A percentile compares a stretch with the other conserved stretches of the same genome.
phyloP scores from a whole-genome alignment of 2,888 invertebrate genomes.

The Heliconius aoede region DNA sequence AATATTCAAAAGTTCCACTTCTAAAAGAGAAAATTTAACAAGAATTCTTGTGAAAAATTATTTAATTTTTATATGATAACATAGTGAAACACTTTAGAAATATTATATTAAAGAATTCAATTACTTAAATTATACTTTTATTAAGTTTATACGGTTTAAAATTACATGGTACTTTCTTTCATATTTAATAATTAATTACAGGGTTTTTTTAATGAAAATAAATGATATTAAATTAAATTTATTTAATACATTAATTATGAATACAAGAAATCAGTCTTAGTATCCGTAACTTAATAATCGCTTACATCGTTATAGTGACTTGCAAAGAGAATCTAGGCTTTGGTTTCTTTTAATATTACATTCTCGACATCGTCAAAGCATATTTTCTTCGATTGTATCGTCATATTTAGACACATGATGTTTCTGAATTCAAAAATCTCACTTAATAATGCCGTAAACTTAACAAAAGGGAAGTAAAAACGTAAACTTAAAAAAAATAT shows the following conservation, averaged over 20 bases:
- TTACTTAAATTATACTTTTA: background rate
- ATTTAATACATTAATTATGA: slow-evolving; percentile 26
- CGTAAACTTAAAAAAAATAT: no score
- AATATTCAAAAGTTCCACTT: slow-evolving; percentile 35
- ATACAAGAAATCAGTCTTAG: slow-evolving; percentile 41
- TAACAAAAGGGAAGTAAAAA: background rate
- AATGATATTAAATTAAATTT: slow-evolving; percentile 17
- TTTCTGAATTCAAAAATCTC: background rate
- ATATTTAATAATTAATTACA: background rate
- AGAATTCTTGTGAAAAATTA: slow-evolving; percentile 26
- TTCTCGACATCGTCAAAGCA: background rate
- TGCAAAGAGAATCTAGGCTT: slow-evolving; percentile 14
- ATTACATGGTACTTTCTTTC: background rate
- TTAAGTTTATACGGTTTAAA: background rate
- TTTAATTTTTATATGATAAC: background rate
- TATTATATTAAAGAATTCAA: background rate
- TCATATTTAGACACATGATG: slow-evolving; percentile 12
- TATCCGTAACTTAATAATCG: slow-evolving; percentile 6
- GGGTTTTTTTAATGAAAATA: slow-evolving; percentile 12
- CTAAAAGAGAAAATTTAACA: slow-evolving; percentile 2
- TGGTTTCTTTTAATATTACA: background rate
- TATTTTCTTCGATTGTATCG: background rate
- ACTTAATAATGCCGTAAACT: background rate
- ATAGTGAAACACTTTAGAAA: slow-evolving; percentile 6
- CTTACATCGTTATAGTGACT: slow-evolving; percentile 13